phyloP scores from a whole-genome alignment of 1,140 invertebrate species.

The Penaeus japonicus region DNA sequence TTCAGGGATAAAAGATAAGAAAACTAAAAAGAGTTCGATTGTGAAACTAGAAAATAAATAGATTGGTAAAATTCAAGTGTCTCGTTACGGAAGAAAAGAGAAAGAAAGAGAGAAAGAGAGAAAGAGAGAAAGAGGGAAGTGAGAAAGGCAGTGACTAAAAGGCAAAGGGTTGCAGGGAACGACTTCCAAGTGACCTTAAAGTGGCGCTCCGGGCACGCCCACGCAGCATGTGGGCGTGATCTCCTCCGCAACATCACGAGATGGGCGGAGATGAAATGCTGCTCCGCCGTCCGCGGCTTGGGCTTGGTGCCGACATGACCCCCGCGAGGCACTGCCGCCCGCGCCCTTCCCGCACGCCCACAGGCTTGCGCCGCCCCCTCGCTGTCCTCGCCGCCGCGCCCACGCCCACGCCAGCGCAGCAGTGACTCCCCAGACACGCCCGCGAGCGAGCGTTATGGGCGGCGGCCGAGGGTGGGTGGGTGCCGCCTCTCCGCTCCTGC shows the following conservation, averaged over 20 bases:
- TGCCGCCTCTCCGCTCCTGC: neutral
- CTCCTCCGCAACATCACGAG: neutral
- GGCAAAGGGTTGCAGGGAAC: no score
- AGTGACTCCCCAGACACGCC: no score
- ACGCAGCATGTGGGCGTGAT: neutral
- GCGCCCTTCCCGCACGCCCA: neutral
- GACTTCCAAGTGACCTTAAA: no score
- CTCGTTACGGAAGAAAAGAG: neutral
- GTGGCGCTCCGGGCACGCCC: no score
- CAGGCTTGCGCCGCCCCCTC: neutral
- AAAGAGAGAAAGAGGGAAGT: neutral
- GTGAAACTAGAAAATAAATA: no score
- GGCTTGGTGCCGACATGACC: neutral
- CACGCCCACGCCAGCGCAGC: neutral
- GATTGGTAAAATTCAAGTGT: neutral
- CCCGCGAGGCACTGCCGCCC: neutral
- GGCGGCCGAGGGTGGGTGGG: slow-evolving; percentile 36
- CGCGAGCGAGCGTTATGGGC: slow-evolving; percentile 14
- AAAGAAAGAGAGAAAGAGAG: neutral
- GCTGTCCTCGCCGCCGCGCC: neutral
- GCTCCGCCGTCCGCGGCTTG: neutral
- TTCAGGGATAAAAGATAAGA: no score
- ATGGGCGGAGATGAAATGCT: neutral
- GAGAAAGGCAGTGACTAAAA: neutral
- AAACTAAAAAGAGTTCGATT: no score